Conservation (phyloP, 2,797 vertebrate species). For the Ficedula albicollis region DNA sequence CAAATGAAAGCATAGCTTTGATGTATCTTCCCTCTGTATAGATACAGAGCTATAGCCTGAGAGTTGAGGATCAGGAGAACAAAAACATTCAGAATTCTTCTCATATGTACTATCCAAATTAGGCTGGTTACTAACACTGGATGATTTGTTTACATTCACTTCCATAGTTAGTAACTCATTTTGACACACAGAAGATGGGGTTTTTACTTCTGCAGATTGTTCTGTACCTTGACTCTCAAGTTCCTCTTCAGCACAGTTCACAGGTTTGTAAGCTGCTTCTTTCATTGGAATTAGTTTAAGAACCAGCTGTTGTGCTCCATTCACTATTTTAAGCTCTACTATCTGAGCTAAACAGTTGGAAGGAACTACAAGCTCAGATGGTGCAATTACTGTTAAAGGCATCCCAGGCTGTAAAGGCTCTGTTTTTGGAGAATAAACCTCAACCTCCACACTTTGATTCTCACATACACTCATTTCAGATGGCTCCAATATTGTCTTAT, state of each 20-base stretch:
- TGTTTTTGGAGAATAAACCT: conserved; percentile 81
- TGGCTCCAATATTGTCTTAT: conserved; percentile 6
- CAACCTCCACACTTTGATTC: conserved; percentile 80
- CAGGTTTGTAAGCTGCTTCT: conserved; percentile 22
- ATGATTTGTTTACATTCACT: conserved; percentile 36
- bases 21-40: background rate
- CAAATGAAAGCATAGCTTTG: conserved; percentile 38
- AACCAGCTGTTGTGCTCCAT: conserved; percentile 89
- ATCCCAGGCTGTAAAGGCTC: conserved; percentile 85
- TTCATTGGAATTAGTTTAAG: conserved; percentile 82
- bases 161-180: conserved; percentile 11
- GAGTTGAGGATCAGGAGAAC: conserved; percentile 39
- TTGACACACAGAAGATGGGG: background rate
- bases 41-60: background rate
- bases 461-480: conserved; percentile 18
- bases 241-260: background rate
- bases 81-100: conserved; percentile 50
- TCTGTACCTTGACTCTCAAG: background rate
- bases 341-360: conserved; percentile 92
- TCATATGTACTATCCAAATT: background rate
- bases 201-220: background rate
- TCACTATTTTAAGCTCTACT: conserved; percentile 90
- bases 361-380: conserved; percentile 88
- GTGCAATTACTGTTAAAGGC: conserved; percentile 89
- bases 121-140: background rate